Evolutionary conservation across 2,797 vertebrate species (phyloP).

Genomic region (Manis crassicaudata): DNA sequence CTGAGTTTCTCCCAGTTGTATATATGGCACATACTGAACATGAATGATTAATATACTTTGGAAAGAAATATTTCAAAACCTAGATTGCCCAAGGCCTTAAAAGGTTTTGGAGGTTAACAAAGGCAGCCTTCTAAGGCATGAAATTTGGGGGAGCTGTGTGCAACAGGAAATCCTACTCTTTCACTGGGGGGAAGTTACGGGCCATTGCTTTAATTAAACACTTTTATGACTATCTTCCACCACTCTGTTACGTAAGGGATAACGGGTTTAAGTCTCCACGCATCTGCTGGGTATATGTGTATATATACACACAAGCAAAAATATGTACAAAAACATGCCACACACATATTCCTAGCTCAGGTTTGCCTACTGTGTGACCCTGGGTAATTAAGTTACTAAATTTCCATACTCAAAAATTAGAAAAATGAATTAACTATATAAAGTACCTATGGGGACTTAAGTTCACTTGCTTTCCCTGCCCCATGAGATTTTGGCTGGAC

Average conservation of each 20-base stretch:
- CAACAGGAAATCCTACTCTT: constrained; percentile 36
- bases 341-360: not conserved
- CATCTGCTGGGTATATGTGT: not conserved
- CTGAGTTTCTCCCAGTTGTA: not conserved
- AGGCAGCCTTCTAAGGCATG: not conserved
- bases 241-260: not conserved
- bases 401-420: not conserved
- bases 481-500: not conserved
- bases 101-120: constrained; percentile 22
- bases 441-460: constrained; percentile 11
- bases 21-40: not conserved
- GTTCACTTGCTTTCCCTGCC: not conserved
- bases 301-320: not conserved
- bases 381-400: not conserved
- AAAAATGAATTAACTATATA: constrained; percentile 1
- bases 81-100: not conserved
- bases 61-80: constrained; percentile 25
- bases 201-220: not conserved
- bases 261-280: not conserved
- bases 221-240: not conserved
- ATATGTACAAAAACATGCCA: not conserved
- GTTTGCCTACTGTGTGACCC: not conserved
- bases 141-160: not conserved
- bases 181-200: not conserved
- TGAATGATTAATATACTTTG: constrained; percentile 25